These are phyloP conservation scores for Dendrolimus kikuchii DNA, from an alignment of 1,140 invertebrate species.

Conservation along the genomic window DNA sequence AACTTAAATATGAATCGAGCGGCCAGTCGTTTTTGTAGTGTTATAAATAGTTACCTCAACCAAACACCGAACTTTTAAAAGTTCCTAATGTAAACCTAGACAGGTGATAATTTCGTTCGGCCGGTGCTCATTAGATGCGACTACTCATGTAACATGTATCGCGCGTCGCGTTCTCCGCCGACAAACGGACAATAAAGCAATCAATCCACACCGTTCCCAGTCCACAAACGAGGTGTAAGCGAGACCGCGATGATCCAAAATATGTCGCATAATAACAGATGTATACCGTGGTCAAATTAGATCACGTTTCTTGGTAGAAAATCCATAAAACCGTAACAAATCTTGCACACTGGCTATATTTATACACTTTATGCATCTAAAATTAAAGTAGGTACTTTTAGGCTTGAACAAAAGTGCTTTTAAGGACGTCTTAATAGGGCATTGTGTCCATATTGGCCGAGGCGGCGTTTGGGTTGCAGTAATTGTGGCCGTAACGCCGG, in stretches of 20 bases:
- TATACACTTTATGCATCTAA: neutral
- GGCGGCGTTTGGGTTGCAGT: constrained; percentile 24
- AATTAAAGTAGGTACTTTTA: constrained; percentile 5
- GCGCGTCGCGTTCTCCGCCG: constrained; percentile 36
- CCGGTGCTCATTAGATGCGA: constrained; percentile 46
- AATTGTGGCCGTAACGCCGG: constrained; percentile 57
- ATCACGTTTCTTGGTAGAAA: too few relatives aligned
- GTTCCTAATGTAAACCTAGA: constrained; percentile 17
- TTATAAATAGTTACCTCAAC: constrained; percentile 36
- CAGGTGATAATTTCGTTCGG: constrained; percentile 52
- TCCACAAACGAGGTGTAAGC: constrained; percentile 35
- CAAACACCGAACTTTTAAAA: constrained; percentile 10
- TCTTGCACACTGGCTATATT: neutral
- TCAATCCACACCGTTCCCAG: constrained; percentile 40
- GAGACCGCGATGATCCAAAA: constrained; percentile 6
- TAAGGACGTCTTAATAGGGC: constrained; percentile 31
- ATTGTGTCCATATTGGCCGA: constrained; percentile 29
- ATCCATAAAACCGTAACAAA: too few relatives aligned
- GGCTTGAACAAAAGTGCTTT: constrained; percentile 11
- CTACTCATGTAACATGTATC: constrained; percentile 60
- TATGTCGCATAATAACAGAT: neutral
- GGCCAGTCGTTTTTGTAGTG: constrained; percentile 13
- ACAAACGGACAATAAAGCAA: constrained; percentile 55
- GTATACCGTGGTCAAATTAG: too few relatives aligned
- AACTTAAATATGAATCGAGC: too few relatives aligned